A percentile compares a stretch with the other conserved stretches of the same genome.
phyloP scores from a whole-genome alignment of 2,113 vertebrate species.

The Xenopus borealis region DNA sequence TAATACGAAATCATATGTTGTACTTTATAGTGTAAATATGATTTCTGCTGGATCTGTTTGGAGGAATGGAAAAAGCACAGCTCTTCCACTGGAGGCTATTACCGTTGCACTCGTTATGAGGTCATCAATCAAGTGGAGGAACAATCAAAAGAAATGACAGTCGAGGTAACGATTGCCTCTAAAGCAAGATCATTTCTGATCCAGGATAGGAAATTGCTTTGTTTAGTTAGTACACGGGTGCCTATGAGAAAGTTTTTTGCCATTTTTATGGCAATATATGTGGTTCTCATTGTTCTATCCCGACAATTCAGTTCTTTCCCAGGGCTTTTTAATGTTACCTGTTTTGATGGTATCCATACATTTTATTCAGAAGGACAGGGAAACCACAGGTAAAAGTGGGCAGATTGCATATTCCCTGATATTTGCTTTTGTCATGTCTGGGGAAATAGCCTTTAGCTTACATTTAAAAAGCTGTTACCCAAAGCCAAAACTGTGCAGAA shows the following conservation, averaged over 20 bases:
- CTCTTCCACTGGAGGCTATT: slow-evolving; percentile 96
- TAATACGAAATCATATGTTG: neutral
- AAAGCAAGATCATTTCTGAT: neutral
- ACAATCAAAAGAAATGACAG: slow-evolving; percentile 96
- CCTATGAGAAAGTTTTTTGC: neutral
- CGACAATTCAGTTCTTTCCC: too few species aligned
- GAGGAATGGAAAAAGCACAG: slow-evolving; percentile 99
- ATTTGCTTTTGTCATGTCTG: neutral
- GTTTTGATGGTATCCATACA: too few species aligned
- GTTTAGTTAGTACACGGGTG: neutral
- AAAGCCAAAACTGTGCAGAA: neutral
- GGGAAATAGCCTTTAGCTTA: neutral
- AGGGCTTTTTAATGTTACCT: too few species aligned
- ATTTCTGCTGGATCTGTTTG: slow-evolving; percentile 98
- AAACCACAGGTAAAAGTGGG: too few species aligned
- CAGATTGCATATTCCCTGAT: neutral
- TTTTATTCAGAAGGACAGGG: too few species aligned
- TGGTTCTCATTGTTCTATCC: neutral
- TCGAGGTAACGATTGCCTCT: slow-evolving; percentile 72
- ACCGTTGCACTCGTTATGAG: slow-evolving; percentile 95
- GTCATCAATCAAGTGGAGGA: slow-evolving; percentile 96
- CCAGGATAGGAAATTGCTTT: neutral
- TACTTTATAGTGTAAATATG: slow-evolving; percentile 87
- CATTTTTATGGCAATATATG: neutral
- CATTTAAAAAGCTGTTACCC: slow-evolving; percentile 5